phyloP scores from a whole-genome alignment of 2,888 invertebrate species.

The Drosophila atripex region DNA sequence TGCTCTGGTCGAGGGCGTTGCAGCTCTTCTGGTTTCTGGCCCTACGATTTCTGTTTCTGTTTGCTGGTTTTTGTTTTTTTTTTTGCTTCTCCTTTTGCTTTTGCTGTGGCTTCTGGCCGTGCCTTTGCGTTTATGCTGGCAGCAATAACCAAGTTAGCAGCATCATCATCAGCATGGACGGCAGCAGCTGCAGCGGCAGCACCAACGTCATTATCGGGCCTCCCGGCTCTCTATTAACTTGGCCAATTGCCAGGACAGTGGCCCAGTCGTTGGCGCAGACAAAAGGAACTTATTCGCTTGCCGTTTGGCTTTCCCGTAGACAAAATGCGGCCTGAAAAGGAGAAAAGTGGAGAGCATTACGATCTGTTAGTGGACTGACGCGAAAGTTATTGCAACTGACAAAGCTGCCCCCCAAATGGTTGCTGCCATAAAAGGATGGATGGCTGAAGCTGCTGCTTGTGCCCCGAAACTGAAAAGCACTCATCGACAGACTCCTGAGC shows the following conservation, averaged over 20 bases:
- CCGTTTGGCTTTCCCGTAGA: constrained; percentile 43
- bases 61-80: neutral
- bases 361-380: constrained; percentile 70
- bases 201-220: constrained; percentile 69
- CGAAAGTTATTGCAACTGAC: constrained; percentile 75
- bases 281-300: constrained; percentile 58
- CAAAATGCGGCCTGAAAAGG: constrained; percentile 53
- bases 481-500: constrained; percentile 50
- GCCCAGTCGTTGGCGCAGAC: constrained; percentile 38
- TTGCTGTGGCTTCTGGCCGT: constrained; percentile 3
- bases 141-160: constrained; percentile 77
- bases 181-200: constrained; percentile 56
- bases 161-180: constrained; percentile 66
- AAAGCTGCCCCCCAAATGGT: constrained; percentile 54
- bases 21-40: constrained; percentile 8
- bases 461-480: constrained; percentile 45
- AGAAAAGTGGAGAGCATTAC: constrained; percentile 43
- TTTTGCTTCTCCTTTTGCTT: constrained; percentile 13
- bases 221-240: constrained; percentile 69
- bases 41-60: constrained; percentile 28
- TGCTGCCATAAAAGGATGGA: constrained; percentile 2
- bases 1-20: constrained; percentile 26
- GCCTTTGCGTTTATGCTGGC: constrained; percentile 54
- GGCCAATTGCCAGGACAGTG: constrained; percentile 75
- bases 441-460: constrained; percentile 16